phyloP scores from a whole-genome alignment of 2,888 invertebrate genomes.

The Polia nebulosa region DNA sequence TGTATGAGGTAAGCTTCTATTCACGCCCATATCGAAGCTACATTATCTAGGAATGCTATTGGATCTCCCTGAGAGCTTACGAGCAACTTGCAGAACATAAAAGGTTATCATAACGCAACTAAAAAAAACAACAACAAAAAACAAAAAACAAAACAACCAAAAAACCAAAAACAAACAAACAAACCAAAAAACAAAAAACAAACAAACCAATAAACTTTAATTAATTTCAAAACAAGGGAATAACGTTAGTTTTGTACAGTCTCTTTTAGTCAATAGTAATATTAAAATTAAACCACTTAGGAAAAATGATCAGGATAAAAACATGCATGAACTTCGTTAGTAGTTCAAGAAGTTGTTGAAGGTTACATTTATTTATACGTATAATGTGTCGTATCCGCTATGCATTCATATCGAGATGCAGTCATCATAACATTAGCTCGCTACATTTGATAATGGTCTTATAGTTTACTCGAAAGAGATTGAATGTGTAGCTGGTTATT shows the following conservation, averaged over 20 bases:
- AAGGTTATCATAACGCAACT: conserved; percentile 18
- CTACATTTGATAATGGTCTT: conserved; percentile 15
- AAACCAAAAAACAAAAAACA: too few relatives aligned
- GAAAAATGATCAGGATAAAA: conserved; percentile 27
- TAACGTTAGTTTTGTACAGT: background rate
- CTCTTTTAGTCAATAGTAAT: background rate
- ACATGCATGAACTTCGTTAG: conserved; percentile 25
- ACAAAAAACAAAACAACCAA: too few relatives aligned
- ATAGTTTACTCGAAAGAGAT: conserved; percentile 11
- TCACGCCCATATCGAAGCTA: conserved; percentile 23
- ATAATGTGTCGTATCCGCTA: conserved; percentile 42
- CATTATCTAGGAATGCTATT: conserved; percentile 47
- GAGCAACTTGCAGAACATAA: conserved; percentile 7
- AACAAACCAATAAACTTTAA: too few relatives aligned
- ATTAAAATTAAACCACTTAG: background rate
- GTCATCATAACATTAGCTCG: conserved; percentile 18
- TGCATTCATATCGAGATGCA: conserved; percentile 33
- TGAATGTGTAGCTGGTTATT: background rate
- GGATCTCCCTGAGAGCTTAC: conserved; percentile 19
- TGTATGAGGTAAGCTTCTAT: conserved; percentile 57
- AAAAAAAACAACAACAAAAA: too few relatives aligned
- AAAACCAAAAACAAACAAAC: too few relatives aligned
- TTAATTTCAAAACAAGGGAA: conserved; percentile 1
- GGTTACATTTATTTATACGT: conserved; percentile 50
- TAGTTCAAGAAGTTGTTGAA: conserved; percentile 47